Conservation (phyloP, 1,140 invertebrate genomes). For the Bathynomus jamesi region DNA sequence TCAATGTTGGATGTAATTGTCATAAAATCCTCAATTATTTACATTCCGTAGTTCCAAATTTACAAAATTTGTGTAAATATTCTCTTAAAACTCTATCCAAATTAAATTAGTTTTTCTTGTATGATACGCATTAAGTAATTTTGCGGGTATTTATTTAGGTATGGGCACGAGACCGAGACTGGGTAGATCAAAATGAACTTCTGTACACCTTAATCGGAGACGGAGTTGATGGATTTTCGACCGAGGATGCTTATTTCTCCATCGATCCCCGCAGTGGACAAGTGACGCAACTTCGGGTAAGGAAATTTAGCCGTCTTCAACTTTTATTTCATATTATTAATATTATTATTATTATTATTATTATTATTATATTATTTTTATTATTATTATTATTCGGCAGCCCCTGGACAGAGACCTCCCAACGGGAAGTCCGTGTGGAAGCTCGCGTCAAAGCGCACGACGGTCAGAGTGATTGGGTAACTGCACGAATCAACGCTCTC, state of each 20-base stretch:
- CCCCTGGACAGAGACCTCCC: conserved; percentile 13
- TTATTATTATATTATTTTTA: neutral
- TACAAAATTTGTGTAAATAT: no score
- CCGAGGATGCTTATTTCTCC: neutral
- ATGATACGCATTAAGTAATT: no score
- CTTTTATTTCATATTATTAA: neutral
- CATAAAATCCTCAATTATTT: no score
- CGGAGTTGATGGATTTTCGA: neutral
- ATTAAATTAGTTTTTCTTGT: no score
- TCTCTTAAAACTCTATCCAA: no score
- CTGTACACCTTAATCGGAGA: conserved; percentile 1
- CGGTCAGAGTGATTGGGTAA: conserved; percentile 9
- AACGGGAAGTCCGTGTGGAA: conserved; percentile 10
- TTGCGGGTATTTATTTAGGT: neutral
- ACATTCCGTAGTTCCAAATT: no score
- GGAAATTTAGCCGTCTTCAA: no score
- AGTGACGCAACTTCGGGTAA: neutral
- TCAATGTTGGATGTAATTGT: no score
- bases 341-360: conserved; percentile 3
- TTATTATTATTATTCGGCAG: conserved; percentile 5
- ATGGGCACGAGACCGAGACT: neutral
- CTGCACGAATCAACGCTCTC: neutral
- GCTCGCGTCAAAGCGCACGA: conserved; percentile 10
- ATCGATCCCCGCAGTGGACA: neutral
- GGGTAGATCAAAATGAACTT: neutral